Percentiles rank a stretch among this genome's conserved stretches.
Conservation (phyloP, 2,888 invertebrate genomes). For the Chymomyza amoena region DNA sequence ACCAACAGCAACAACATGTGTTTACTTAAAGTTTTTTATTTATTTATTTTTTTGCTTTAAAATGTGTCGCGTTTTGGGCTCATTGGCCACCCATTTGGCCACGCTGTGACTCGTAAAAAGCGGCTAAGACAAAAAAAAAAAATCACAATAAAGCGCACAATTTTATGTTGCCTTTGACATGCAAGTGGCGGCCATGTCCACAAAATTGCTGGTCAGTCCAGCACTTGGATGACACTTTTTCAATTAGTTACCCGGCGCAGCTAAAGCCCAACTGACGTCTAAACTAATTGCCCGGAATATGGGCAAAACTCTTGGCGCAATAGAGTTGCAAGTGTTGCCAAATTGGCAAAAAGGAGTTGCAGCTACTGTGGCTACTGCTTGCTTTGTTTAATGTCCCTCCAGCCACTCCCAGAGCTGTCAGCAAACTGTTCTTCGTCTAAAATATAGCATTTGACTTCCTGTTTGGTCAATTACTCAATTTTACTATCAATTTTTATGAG, state of each 20-base stretch:
- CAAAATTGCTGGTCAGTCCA: slow-evolving; percentile 17
- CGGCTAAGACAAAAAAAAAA: not conserved
- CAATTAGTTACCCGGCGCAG: slow-evolving; percentile 47
- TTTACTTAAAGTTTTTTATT: slow-evolving; percentile 26
- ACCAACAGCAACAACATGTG: slow-evolving; percentile 46
- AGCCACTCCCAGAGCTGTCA: not conserved
- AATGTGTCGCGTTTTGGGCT: slow-evolving; percentile 20
- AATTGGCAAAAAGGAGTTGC: not conserved
- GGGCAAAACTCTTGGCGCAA: slow-evolving; percentile 24
- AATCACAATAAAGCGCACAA: slow-evolving; percentile 46
- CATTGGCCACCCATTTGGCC: slow-evolving; percentile 49
- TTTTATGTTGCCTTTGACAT: slow-evolving; percentile 66
- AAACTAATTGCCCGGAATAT: slow-evolving; percentile 6
- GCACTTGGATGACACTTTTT: slow-evolving; percentile 72
- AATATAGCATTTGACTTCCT: not conserved
- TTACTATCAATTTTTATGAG: slow-evolving; percentile 44
- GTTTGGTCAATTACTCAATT: slow-evolving; percentile 34
- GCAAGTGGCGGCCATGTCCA: slow-evolving; percentile 40
- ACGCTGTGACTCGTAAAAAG: not conserved
- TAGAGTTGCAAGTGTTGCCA: slow-evolving; percentile 11
- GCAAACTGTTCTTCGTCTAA: not conserved
- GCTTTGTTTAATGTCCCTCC: not conserved
- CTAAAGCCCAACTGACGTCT: not conserved
- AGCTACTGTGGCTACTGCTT: not conserved
- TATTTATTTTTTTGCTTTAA: not conserved